phyloP scores from a whole-genome alignment of 2,888 invertebrate species.

The Zygogramma bicolorata region DNA sequence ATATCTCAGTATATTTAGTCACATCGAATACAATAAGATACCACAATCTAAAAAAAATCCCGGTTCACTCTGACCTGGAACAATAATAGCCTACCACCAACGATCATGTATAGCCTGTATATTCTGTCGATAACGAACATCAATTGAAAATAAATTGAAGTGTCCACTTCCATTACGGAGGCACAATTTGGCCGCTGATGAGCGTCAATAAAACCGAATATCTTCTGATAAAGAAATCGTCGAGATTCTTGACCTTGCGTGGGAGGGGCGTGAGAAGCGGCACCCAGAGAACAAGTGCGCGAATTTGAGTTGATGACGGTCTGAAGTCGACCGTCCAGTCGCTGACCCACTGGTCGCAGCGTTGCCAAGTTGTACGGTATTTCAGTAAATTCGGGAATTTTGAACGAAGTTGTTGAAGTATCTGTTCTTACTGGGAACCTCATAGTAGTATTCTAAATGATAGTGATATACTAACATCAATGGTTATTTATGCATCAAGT shows the following conservation, averaged over 20 bases:
- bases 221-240: constrained; percentile 49
- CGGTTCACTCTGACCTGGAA: no score
- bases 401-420: no score
- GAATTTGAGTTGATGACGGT: constrained; percentile 43
- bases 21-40: no score
- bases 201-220: constrained; percentile 49
- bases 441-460: no score
- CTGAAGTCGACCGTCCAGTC: constrained; percentile 37
- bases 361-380: background rate
- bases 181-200: constrained; percentile 26
- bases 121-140: constrained; percentile 13
- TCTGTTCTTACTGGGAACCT: no score
- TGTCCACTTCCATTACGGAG: constrained; percentile 30
- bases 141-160: constrained; percentile 27
- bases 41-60: no score
- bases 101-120: background rate
- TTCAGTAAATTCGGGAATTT: background rate
- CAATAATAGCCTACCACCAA: background rate
- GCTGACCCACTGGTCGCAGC: constrained; percentile 40
- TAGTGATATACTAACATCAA: no score
- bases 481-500: no score
- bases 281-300: constrained; percentile 48
- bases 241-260: constrained; percentile 55
- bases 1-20: no score
- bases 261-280: constrained; percentile 51